phyloP scores from a whole-genome alignment of 2,797 vertebrate genomes.

The Ataeniobius toweri region DNA sequence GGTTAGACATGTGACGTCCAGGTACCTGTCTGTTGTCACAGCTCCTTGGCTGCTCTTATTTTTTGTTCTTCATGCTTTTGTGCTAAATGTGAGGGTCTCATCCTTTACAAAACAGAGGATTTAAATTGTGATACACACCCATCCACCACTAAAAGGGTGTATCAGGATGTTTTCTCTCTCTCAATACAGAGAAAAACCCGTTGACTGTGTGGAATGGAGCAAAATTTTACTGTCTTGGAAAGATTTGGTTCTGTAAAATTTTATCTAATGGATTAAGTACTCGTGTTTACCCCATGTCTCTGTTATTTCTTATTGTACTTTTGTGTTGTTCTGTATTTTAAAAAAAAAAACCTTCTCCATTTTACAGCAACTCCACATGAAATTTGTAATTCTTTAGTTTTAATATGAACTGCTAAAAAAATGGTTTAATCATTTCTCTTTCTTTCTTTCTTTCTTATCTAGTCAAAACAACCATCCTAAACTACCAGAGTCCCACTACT shows the following conservation, averaged over 20 bases:
- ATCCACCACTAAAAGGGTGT: not conserved
- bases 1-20: not conserved
- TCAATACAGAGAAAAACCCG: not conserved
- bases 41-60: not conserved
- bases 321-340: not conserved
- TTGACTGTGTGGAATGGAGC: not conserved
- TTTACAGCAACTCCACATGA: slow-evolving; percentile 3
- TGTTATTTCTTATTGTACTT: not conserved
- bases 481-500: slow-evolving; percentile 93
- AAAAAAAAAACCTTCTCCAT: not conserved
- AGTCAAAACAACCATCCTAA: slow-evolving; percentile 92
- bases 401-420: not conserved
- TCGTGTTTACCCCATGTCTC: not conserved
- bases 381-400: not conserved
- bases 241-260: no score
- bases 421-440: not conserved
- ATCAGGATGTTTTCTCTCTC: not conserved
- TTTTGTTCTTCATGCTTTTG: not conserved
- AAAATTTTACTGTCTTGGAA: not conserved
- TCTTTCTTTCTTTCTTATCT: slow-evolving; percentile 31
- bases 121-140: not conserved
- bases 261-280: not conserved
- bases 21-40: not conserved
- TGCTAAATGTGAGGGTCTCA: not conserved
- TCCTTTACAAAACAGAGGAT: not conserved